phyloP scores from a whole-genome alignment of 1,140 invertebrate genomes.

The Papilio aristodemus region DNA sequence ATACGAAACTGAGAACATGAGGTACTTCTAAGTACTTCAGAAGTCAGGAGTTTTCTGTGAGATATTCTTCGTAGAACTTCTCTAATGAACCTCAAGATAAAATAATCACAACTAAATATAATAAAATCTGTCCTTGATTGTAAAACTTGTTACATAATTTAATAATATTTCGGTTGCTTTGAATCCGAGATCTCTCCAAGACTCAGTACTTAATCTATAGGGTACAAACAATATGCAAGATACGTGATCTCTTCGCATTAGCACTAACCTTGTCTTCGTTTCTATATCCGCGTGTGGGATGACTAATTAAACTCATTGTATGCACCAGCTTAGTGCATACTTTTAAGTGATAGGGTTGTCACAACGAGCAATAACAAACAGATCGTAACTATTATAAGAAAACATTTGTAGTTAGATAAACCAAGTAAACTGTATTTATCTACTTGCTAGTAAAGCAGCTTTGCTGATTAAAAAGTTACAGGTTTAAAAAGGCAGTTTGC shows the following conservation, averaged over 20 bases:
- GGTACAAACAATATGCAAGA: neutral
- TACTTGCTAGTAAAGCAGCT: no score
- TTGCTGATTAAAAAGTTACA: no score
- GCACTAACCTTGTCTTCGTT: neutral
- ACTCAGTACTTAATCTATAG: neutral
- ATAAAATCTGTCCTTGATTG: neutral
- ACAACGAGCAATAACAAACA: neutral
- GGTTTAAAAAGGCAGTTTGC: no score
- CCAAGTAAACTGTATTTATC: neutral
- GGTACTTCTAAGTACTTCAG: no score
- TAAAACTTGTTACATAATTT: neutral
- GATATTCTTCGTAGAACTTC: no score
- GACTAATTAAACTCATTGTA: constrained; percentile 8
- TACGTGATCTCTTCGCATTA: neutral
- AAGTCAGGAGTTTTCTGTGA: no score
- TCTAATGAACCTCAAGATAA: neutral
- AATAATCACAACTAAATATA: neutral
- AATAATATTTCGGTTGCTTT: neutral
- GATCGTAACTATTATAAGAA: no score
- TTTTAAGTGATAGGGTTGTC: neutral
- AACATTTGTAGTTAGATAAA: no score
- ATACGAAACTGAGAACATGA: no score
- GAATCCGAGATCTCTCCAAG: neutral
- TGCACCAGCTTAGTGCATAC: neutral
- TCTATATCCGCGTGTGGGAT: constrained; percentile 4